A percentile compares a stretch with the other conserved stretches of the same genome.
Evolutionary conservation across 2,797 vertebrate species (phyloP).

Genomic region (Staurois parvus): DNA sequence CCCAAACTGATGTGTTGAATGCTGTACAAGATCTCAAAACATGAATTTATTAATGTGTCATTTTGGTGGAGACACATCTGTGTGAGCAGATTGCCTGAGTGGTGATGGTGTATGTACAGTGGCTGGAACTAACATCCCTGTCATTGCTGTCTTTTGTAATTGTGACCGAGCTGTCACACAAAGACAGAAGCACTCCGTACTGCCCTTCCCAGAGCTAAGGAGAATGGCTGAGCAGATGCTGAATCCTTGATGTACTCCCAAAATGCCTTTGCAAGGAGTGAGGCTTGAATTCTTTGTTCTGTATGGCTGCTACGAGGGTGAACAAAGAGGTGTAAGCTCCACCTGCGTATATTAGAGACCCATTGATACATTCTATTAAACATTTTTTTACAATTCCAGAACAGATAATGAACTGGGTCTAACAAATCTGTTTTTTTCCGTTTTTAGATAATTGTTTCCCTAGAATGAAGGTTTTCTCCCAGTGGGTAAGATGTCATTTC

Average conservation of each 20-base stretch:
- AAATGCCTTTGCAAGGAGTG: constrained; percentile 50
- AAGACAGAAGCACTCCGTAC: constrained; percentile 52
- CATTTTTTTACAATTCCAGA: background rate
- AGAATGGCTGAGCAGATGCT: constrained; percentile 5
- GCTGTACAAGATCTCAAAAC: background rate
- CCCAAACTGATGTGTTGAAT: background rate
- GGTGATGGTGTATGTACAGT: background rate
- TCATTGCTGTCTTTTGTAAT: constrained; percentile 34
- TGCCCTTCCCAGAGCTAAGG: constrained; percentile 10
- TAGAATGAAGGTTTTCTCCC: background rate
- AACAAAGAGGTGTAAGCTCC: constrained; percentile 19
- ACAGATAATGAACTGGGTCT: background rate
- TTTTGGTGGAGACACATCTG: constrained; percentile 14
- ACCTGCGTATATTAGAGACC: background rate
- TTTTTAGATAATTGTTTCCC: background rate
- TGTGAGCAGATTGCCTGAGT: constrained; percentile 15
- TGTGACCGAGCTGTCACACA: constrained; percentile 52
- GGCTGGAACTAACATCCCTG: constrained; percentile 22
- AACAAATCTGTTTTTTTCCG: background rate
- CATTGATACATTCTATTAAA: background rate
- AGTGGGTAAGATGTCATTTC: background rate
- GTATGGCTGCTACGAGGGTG: constrained; percentile 6
- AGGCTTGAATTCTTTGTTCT: constrained; percentile 38
- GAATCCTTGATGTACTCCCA: constrained; percentile 42
- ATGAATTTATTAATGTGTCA: background rate